These are phyloP conservation scores for Anarhynchus alexandrinus DNA, from an alignment of 2,113 vertebrate genomes.

Conservation along the genomic window DNA sequence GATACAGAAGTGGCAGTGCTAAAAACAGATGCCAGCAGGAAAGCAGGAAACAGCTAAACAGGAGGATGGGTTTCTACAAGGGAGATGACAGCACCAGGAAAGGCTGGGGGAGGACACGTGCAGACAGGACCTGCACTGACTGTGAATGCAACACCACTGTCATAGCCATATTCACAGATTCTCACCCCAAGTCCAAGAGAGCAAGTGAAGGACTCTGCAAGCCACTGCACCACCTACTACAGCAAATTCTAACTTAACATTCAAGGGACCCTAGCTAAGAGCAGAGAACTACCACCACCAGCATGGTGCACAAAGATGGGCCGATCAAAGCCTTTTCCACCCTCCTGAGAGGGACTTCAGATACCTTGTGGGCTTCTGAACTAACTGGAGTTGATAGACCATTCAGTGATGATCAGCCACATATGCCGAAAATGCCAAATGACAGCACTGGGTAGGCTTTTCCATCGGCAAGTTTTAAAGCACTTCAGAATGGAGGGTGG, in stretches of 20 bases:
- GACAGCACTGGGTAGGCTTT: not conserved
- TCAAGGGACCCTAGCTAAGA: not conserved
- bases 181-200: not conserved
- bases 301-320: not conserved
- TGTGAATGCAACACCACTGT: not conserved
- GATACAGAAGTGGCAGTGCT: conserved; percentile 26
- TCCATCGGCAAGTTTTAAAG: not conserved
- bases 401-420: not conserved
- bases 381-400: not conserved
- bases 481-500: not conserved
- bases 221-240: not conserved
- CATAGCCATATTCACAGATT: not conserved
- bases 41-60: conserved; percentile 26
- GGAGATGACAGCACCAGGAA: not conserved
- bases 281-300: not conserved
- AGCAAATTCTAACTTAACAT: not conserved
- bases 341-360: not conserved
- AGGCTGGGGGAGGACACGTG: not conserved
- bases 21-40: conserved; percentile 57
- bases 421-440: not conserved
- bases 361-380: not conserved
- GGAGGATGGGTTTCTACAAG: not conserved
- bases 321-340: not conserved
- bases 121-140: not conserved
- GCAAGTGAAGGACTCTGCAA: not conserved